phyloP scores from a whole-genome alignment of 2,888 invertebrate genomes.

The Thereva unica region DNA sequence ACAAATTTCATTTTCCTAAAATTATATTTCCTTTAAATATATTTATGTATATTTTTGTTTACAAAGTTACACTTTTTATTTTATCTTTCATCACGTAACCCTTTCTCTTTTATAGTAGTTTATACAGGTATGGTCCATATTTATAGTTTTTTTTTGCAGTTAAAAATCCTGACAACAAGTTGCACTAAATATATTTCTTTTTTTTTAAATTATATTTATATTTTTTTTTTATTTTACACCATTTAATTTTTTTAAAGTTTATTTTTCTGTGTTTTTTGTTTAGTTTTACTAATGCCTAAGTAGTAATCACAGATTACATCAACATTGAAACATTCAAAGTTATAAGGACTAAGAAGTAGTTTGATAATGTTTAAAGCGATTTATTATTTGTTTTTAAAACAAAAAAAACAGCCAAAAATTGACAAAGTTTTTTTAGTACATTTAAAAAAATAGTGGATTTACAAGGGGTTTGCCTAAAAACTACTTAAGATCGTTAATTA shows the following conservation, averaged over 20 bases:
- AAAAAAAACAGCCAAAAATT: conserved; percentile 22
- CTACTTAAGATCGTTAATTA: not conserved
- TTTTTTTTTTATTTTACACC: conserved; percentile 4
- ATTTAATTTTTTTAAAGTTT: conserved; percentile 19
- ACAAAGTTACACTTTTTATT: conserved; percentile 23
- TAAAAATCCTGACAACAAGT: too few relatives aligned
- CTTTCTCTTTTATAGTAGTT: too few relatives aligned
- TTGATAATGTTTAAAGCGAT: conserved; percentile 11
- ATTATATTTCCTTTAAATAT: not conserved
- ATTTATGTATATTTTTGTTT: conserved; percentile 21
- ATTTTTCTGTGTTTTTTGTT: conserved; percentile 7
- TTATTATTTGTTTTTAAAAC: not conserved
- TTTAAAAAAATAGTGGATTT: not conserved
- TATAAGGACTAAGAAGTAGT: conserved; percentile 12
- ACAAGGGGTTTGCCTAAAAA: not conserved
- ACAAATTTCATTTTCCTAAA: too few relatives aligned
- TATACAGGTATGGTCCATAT: too few relatives aligned
- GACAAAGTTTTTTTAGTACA: conserved; percentile 17
- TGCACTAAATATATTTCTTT: conserved; percentile 1
- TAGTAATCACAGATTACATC: conserved; percentile 35
- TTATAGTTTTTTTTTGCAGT: too few relatives aligned
- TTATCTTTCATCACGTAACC: not conserved
- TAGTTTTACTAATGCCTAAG: not conserved
- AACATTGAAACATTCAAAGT: conserved; percentile 25
- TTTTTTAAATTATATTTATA: conserved; percentile 21